Percentiles rank a stretch among this genome's conserved stretches.
phyloP scores from a whole-genome alignment of 2,113 vertebrate species.

The Myodes glareolus region DNA sequence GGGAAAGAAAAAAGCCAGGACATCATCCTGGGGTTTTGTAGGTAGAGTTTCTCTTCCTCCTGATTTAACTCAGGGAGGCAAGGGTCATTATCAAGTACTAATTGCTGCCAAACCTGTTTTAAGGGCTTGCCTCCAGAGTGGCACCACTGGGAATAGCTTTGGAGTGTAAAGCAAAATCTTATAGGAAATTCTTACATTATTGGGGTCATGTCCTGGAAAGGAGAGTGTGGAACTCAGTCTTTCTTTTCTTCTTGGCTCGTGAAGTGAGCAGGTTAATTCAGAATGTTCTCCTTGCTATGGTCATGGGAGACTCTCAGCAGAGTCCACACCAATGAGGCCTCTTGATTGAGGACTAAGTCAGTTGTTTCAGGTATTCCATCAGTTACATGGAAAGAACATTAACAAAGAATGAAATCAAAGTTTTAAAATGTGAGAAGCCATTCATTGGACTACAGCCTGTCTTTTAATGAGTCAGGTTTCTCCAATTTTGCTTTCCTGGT shows the following conservation, averaged over 20 bases:
- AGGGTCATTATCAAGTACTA: neutral
- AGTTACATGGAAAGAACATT: neutral
- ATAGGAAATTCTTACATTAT: neutral
- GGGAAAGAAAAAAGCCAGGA: slow-evolving; percentile 19
- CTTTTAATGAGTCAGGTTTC: neutral
- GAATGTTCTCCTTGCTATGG: neutral
- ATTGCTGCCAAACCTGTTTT: neutral
- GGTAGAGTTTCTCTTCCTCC: neutral
- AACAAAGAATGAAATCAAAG: neutral
- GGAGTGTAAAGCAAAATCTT: no score
- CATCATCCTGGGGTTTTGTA: neutral
- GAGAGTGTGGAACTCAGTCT: no score
- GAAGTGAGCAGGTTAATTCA: neutral
- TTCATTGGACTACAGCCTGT: neutral
- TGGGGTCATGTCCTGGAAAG: neutral
- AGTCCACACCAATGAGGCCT: neutral
- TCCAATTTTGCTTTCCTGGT: neutral
- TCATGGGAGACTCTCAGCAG: fast-evolving
- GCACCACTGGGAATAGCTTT: neutral
- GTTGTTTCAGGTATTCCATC: neutral
- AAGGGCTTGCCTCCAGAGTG: neutral
- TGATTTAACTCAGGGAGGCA: neutral
- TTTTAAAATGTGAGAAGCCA: neutral
- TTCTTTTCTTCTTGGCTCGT: neutral
- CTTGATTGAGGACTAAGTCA: neutral